A percentile compares a stretch with the other conserved stretches of the same genome.
These are phyloP conservation scores for Plectropomus leopardus DNA, from an alignment of 2,113 vertebrate genomes.

Conservation along the genomic window DNA sequence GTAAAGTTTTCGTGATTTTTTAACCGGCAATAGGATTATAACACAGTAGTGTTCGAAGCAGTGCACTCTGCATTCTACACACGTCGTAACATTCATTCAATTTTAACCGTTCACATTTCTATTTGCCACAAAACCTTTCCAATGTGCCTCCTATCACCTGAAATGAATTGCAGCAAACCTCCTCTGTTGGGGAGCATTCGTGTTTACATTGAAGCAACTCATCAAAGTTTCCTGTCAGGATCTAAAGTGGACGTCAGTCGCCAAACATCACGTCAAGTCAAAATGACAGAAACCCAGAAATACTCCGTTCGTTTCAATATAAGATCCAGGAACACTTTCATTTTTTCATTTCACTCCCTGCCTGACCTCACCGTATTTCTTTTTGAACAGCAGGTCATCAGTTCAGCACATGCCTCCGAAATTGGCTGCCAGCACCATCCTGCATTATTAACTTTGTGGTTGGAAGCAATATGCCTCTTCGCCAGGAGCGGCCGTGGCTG, in stretches of 20 bases:
- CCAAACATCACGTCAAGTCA: constrained; percentile 9
- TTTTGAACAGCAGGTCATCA: constrained; percentile 48
- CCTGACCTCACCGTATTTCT: constrained; percentile 26
- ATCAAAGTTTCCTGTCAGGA: constrained; percentile 9
- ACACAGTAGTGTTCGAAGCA: not conserved
- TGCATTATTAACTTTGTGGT: constrained; percentile 58
- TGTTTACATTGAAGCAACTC: not conserved
- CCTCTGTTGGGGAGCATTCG: not conserved
- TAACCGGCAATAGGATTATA: not conserved
- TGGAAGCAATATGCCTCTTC: constrained; percentile 39
- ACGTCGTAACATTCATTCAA: not conserved
- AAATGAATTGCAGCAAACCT: not conserved
- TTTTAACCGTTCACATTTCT: not conserved
- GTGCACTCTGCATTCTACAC: not conserved
- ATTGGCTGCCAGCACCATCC: constrained; percentile 41
- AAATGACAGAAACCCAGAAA: not conserved
- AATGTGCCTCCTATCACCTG: not conserved
- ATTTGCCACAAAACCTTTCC: not conserved
- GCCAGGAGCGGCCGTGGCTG: constrained; percentile 18
- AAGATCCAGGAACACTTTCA: not conserved
- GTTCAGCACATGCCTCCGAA: constrained; percentile 57
- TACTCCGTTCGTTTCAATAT: not conserved
- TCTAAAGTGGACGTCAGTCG: not conserved
- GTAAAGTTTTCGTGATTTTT: not conserved
- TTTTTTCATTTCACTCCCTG: constrained; percentile 17